A percentile compares a stretch with the other conserved stretches of the same genome.
phyloP scores from a whole-genome alignment of 2,797 vertebrate genomes.

The Lepidocolaptes lacrymiger region DNA sequence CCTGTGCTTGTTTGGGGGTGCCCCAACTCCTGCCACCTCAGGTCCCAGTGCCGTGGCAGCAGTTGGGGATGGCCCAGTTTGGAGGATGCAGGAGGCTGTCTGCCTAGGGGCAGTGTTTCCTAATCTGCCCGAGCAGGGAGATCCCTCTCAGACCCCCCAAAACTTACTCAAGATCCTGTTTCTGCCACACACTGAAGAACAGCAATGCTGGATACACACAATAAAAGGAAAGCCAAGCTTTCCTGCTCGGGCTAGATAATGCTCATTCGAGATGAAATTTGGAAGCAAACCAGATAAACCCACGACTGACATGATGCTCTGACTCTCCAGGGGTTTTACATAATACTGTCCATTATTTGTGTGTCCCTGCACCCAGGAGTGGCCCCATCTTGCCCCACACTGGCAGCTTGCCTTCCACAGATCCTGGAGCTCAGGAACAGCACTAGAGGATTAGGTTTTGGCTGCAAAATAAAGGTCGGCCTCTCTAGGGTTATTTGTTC shows the following conservation, averaged over 20 bases:
- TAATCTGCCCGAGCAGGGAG: neutral
- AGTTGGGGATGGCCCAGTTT: accelerated
- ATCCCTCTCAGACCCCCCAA: neutral
- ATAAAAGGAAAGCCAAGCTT: constrained; percentile 59
- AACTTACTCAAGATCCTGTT: neutral
- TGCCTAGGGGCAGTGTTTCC: neutral
- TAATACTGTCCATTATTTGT: neutral
- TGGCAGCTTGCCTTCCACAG: neutral
- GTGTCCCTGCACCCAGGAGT: neutral
- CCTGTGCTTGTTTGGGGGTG: accelerated
- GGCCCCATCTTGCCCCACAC: accelerated
- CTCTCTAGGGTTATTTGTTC: constrained; percentile 18
- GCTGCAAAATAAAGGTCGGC: constrained; percentile 37
- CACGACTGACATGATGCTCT: neutral
- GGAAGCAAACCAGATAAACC: constrained; percentile 56
- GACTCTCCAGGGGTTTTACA: neutral
- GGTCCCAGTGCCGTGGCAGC: neutral
- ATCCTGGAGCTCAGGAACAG: neutral
- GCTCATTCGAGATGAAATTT: neutral
- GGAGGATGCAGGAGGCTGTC: neutral
- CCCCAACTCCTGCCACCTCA: neutral
- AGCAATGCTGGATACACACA: neutral
- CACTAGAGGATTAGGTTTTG: neutral
- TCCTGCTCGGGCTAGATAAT: constrained; percentile 23
- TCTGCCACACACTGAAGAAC: neutral